phyloP scores from a whole-genome alignment of 2,888 invertebrate genomes.

The Eudemis profundana region DNA sequence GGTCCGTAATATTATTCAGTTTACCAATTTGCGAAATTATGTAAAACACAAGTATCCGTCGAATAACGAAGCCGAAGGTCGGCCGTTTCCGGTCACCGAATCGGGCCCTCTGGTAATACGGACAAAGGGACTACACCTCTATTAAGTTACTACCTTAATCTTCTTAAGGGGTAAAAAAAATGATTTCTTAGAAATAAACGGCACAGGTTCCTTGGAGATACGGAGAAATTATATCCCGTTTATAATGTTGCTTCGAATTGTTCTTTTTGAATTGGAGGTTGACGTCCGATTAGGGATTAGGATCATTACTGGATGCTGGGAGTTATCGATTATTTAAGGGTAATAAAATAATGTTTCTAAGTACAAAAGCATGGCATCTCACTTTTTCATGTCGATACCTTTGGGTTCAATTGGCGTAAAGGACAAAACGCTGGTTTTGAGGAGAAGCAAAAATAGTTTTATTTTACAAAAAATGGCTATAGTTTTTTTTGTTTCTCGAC shows the following conservation, averaged over 20 bases:
- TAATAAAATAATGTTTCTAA: not conserved
- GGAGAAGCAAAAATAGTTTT: too few relatives aligned
- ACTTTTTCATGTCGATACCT: too few relatives aligned
- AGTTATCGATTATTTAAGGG: conserved; percentile 13
- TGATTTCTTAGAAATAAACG: not conserved
- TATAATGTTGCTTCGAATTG: too few relatives aligned
- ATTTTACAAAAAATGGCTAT: too few relatives aligned
- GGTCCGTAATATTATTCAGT: conserved; percentile 26
- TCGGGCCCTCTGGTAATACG: not conserved
- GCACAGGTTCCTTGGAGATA: not conserved
- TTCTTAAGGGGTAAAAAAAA: conserved; percentile 12
- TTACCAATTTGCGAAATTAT: conserved; percentile 33
- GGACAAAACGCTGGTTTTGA: too few relatives aligned
- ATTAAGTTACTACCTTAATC: conserved; percentile 34
- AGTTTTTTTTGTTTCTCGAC: too few relatives aligned
- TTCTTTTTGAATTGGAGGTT: too few relatives aligned
- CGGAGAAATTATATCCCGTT: not conserved
- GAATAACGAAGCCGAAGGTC: conserved; percentile 34
- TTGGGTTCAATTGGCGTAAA: too few relatives aligned
- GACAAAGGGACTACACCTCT: conserved; percentile 28
- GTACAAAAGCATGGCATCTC: conserved; percentile 1
- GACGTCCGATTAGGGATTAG: conserved; percentile 20
- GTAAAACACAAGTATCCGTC: conserved; percentile 38
- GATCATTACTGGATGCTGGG: not conserved
- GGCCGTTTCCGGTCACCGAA: conserved; percentile 28